These are phyloP conservation scores for Panthera uncia DNA, from an alignment of 2,113 vertebrate species.

Conservation along the genomic window DNA sequence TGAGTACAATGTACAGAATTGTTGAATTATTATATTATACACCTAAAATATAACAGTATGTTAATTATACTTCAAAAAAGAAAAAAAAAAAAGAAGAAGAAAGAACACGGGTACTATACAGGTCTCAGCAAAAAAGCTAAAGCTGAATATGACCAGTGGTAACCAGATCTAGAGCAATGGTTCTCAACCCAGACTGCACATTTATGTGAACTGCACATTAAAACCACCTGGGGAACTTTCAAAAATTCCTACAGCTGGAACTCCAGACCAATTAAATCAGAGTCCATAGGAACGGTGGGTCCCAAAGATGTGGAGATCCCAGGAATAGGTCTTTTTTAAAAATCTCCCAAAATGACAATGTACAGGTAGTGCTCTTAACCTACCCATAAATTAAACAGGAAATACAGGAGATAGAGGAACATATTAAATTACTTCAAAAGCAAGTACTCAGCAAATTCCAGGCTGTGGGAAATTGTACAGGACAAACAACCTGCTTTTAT, in stretches of 20 bases:
- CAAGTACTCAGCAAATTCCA: not conserved
- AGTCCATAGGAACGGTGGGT: not conserved
- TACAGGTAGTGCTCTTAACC: not conserved
- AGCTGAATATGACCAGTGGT: not conserved
- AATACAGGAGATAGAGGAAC: not conserved
- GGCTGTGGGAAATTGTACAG: not conserved
- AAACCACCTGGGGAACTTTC: not conserved
- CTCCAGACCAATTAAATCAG: not conserved
- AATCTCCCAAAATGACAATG: not conserved
- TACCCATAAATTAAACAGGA: not conserved
- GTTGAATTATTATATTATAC: not conserved
- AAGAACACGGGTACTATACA: not conserved
- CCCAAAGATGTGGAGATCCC: not conserved
- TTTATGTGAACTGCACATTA: not conserved
- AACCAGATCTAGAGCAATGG: not conserved
- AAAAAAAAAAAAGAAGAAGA: not conserved
- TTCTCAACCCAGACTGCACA: not conserved
- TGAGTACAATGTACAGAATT: not conserved
- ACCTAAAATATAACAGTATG: not conserved
- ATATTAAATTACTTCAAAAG: not conserved
- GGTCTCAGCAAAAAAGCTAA: not conserved
- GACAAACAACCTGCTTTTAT: not conserved
- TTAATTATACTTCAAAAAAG: not conserved
- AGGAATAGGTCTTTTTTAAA: not conserved
- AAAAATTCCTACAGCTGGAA: not conserved